These are phyloP conservation scores for Enteromius anoplus DNA, from an alignment of 2,797 vertebrate genomes.

Conservation along the genomic window DNA sequence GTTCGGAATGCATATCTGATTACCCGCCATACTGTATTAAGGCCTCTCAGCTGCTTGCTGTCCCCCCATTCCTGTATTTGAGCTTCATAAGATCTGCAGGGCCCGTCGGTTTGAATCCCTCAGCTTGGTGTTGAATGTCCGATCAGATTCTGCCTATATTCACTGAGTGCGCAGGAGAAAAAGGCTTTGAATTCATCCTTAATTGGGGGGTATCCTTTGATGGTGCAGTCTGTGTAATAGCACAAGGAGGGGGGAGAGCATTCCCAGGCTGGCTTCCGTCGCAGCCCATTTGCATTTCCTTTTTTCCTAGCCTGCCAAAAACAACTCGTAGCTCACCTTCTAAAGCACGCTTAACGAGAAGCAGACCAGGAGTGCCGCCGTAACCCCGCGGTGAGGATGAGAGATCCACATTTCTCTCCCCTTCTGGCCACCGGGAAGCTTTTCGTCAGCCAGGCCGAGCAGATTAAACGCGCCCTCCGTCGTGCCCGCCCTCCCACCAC, in stretches of 20 bases:
- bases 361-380: slow-evolving; percentile 35
- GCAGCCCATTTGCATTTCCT: slow-evolving; percentile 52
- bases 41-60: slow-evolving; percentile 19
- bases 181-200: slow-evolving; percentile 43
- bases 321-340: slow-evolving; percentile 44
- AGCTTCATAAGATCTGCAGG: slow-evolving; percentile 37
- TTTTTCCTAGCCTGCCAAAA: slow-evolving; percentile 43
- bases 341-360: slow-evolving; percentile 51
- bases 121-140: slow-evolving; percentile 37
- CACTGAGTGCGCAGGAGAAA: slow-evolving; percentile 6
- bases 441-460: slow-evolving; percentile 47
- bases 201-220: slow-evolving; percentile 55
- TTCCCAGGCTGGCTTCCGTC: slow-evolving; percentile 31
- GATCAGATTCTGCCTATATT: slow-evolving; percentile 26
- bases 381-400: slow-evolving; percentile 26
- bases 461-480: slow-evolving; percentile 46
- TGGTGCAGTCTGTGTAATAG: slow-evolving; percentile 42
- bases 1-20: slow-evolving; percentile 21
- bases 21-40: neutral
- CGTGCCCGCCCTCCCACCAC: slow-evolving; percentile 43
- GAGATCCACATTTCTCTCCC: slow-evolving; percentile 36
- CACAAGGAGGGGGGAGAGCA: neutral
- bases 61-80: slow-evolving; percentile 20
- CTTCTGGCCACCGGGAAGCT: slow-evolving; percentile 30
- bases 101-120: slow-evolving; percentile 34